A percentile compares a stretch with the other conserved stretches of the same genome.
Evolutionary conservation across 1,140 invertebrate genomes (phyloP).

Genomic region (Heliconius himera): DNA sequence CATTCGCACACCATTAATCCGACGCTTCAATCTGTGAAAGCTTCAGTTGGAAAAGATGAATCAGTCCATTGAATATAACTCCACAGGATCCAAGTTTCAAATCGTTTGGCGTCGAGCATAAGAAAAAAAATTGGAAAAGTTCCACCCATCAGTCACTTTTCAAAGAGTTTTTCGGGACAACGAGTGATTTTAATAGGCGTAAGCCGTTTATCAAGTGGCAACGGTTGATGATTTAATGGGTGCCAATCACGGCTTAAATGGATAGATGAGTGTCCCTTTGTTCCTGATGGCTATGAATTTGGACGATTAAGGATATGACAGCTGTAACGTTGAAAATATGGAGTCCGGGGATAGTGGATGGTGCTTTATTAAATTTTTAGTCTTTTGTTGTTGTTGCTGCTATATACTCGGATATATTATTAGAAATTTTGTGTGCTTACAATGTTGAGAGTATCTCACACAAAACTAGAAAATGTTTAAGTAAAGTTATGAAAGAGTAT

Average conservation of each 20-base stretch:
- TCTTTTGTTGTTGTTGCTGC: not conserved
- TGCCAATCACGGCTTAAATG: constrained; percentile 44
- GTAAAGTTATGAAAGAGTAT: no score
- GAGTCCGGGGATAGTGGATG: not conserved
- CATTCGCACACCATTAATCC: constrained; percentile 35
- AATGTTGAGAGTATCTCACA: not conserved
- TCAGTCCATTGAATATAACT: constrained; percentile 44
- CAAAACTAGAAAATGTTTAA: no score
- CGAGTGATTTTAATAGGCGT: constrained; percentile 45
- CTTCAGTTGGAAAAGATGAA: constrained; percentile 38
- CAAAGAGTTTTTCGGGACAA: constrained; percentile 46
- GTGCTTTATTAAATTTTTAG: not conserved
- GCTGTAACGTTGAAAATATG: constrained; percentile 8
- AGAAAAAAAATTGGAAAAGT: constrained; percentile 43
- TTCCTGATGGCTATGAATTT: constrained; percentile 30
- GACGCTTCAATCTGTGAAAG: constrained; percentile 29
- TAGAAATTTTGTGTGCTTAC: not conserved
- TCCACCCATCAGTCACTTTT: constrained; percentile 45
- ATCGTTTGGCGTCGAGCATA: constrained; percentile 35
- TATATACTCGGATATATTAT: not conserved
- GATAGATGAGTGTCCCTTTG: constrained; percentile 37
- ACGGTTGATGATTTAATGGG: constrained; percentile 43
- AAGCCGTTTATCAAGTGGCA: constrained; percentile 41
- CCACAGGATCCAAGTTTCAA: constrained; percentile 41
- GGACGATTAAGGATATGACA: constrained; percentile 31